Evolutionary conservation across 2,888 invertebrate genomes (phyloP).

Genomic region (Pristionchus maxplancki): DNA sequence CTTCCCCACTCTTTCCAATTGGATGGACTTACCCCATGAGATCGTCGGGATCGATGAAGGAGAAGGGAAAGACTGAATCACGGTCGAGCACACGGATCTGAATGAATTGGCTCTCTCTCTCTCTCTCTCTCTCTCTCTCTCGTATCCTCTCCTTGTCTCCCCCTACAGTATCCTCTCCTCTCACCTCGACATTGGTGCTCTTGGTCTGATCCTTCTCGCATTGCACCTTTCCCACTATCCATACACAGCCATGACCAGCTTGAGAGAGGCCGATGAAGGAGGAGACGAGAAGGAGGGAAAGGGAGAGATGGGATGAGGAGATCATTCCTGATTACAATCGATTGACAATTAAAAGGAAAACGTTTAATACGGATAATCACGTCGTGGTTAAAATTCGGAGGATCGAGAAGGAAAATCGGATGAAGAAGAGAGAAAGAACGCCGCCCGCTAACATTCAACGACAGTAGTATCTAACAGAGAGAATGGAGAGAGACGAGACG

Average conservation of each 20-base stretch:
- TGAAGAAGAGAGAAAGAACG: neutral
- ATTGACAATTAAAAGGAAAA: neutral
- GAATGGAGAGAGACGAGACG: neutral
- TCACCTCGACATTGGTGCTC: slow-evolving; percentile 74
- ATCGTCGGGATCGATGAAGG: slow-evolving; percentile 75
- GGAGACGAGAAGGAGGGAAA: slow-evolving; percentile 44
- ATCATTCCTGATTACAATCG: slow-evolving; percentile 35
- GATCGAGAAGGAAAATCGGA: neutral
- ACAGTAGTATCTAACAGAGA: neutral
- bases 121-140: neutral
- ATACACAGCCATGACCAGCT: slow-evolving; percentile 71
- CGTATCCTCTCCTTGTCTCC: neutral
- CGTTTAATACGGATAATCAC: neutral
- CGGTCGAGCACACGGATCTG: slow-evolving; percentile 72
- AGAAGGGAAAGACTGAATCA: slow-evolving; percentile 64
- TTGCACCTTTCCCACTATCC: slow-evolving; percentile 71
- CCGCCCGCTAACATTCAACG: slow-evolving; percentile 5
- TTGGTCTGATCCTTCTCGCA: slow-evolving; percentile 71
- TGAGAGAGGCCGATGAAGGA: slow-evolving; percentile 38
- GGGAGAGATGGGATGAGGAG: slow-evolving; percentile 25
- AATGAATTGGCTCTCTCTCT: neutral
- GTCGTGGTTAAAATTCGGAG: neutral
- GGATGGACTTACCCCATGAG: slow-evolving; percentile 73
- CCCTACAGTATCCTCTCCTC: neutral
- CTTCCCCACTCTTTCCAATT: neutral